A percentile compares a stretch with the other conserved stretches of the same genome.
Conservation (phyloP, 2,797 vertebrate genomes). For the Melanogrammus aeglefinus region DNA sequence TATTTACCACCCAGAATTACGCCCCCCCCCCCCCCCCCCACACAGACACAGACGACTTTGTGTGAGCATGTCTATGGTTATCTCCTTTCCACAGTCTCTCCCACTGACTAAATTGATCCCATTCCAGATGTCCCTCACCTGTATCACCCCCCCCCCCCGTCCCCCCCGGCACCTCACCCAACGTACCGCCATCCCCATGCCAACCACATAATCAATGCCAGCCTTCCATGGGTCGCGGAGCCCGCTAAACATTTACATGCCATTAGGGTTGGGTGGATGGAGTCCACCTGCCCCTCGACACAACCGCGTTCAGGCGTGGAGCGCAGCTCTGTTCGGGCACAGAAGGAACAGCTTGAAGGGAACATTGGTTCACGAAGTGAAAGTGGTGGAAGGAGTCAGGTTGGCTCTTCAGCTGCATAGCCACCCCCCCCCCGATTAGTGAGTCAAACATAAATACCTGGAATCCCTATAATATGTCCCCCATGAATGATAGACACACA, state of each 20-base stretch:
- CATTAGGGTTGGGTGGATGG: constrained; percentile 65
- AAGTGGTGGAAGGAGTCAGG: constrained; percentile 42
- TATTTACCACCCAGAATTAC: constrained; percentile 2
- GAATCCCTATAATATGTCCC: neutral
- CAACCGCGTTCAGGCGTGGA: constrained; percentile 38
- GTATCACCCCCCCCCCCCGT: constrained; percentile 18
- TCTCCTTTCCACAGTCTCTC: constrained; percentile 27
- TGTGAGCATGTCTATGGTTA: constrained; percentile 30
- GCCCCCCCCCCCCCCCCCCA: neutral
- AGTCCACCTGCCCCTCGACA: constrained; percentile 62
- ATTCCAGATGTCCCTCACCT: constrained; percentile 45
- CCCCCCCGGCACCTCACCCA: constrained; percentile 38
- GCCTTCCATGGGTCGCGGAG: constrained; percentile 42
- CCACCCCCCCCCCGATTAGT: neutral
- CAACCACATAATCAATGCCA: constrained; percentile 50
- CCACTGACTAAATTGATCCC: constrained; percentile 43
- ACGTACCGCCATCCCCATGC: constrained; percentile 33
- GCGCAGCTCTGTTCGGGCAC: constrained; percentile 45
- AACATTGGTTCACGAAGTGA: constrained; percentile 43
- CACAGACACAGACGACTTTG: constrained; percentile 17
- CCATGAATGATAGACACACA: neutral
- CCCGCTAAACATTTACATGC: constrained; percentile 63
- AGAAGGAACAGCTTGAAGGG: constrained; percentile 52
- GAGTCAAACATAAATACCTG: neutral
- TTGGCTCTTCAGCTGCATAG: neutral